Conservation (phyloP, 2,888 invertebrate genomes). For the Biston stratarius region DNA sequence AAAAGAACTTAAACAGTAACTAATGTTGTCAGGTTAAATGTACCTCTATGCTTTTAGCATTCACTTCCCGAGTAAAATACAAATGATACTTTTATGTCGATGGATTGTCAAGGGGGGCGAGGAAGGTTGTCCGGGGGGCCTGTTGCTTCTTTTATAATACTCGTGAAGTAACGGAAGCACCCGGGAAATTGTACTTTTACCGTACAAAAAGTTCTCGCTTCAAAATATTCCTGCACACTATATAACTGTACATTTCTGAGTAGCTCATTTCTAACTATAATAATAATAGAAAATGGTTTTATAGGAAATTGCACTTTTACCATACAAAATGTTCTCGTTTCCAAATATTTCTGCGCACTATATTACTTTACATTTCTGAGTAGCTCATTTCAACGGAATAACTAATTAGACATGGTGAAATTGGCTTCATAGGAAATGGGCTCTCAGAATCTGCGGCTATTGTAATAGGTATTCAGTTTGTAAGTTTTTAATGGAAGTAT, state of each 20-base stretch:
- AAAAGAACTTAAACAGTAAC: not conserved
- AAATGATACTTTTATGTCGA: constrained; percentile 26
- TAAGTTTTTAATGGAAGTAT: too few relatives aligned
- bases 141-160: constrained; percentile 48
- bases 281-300: constrained; percentile 14
- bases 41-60: constrained; percentile 16
- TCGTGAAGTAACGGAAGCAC: constrained; percentile 44
- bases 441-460: too few relatives aligned
- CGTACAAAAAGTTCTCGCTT: constrained; percentile 35
- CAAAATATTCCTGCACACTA: constrained; percentile 40
- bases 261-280: constrained; percentile 32
- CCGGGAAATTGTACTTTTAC: constrained; percentile 51
- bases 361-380: too few relatives aligned
- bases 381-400: too few relatives aligned
- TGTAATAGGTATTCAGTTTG: too few relatives aligned
- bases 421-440: too few relatives aligned
- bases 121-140: constrained; percentile 7
- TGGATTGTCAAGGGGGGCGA: constrained; percentile 2
- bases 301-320: constrained; percentile 5
- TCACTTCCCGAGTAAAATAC: constrained; percentile 24
- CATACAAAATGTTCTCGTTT: too few relatives aligned
- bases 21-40: constrained; percentile 21
- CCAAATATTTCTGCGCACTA: too few relatives aligned
- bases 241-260: constrained; percentile 37
- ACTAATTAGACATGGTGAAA: too few relatives aligned